Base-by-base conservation (phyloP, 2,797 vertebrate species). In the Xyrichtys novacula region DNA sequence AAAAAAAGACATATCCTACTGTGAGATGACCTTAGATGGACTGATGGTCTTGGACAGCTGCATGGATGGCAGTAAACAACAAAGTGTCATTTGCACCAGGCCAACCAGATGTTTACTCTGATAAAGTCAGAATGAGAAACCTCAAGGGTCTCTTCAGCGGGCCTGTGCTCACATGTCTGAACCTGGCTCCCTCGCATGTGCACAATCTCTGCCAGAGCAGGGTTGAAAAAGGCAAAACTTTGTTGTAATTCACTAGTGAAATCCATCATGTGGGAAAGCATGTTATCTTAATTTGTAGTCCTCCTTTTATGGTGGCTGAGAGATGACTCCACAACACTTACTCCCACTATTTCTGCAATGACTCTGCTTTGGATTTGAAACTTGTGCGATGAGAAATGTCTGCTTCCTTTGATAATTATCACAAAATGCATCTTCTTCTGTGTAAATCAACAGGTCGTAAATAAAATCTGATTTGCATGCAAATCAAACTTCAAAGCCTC, bases 31-130 rank as follows among this genome's bases (percentile, higher is more conserved):
- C 59, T 52, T 10, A 20, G 36, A 61, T 48, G 65, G 43, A 53
- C 34, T 19, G 3, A 16, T 31, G 62, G 26, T 74, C 65, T 43
- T 23, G n/a, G 59, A 66, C 76, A 76, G 64, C 55, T 74, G 64
- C 48, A 66, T 65, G 69, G 52, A 64, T 63, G 64, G 65, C 53
- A 75, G 62, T 53, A 48, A 66, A 80, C 64, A 81, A 84, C 83
- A 89, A 82, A 86, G 65, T 74, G 59, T 81, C n/a, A 73, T 82
- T 74, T 67, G 48, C 66, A 61, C 22, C 44, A 40, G n/a, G 66
- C 49, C 10, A n/a, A 80, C 74, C 91, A 91, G 91, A 91, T 90
- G 88, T 91, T 85, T 84, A 52, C 60, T 61, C 39, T 67, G 80
- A 90, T 85, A 57, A 78, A 67, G 74, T 76, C 65, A 71, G 71